Evolutionary conservation across 2,113 vertebrate genomes (phyloP).

Genomic region (Aegotheles bennettii): DNA sequence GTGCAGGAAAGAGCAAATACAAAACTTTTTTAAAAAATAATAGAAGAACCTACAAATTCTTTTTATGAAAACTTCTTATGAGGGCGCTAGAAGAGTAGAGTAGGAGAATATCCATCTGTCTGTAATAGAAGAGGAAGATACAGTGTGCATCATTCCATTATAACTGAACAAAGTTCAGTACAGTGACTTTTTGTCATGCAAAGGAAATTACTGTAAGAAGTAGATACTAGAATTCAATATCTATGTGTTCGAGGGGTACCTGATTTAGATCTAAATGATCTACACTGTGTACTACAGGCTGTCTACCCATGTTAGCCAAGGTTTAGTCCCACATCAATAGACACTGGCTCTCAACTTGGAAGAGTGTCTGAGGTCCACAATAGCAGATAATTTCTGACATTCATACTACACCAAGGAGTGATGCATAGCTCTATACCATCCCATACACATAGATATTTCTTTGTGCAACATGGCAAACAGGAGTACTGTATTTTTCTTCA

Average conservation of each 20-base stretch:
- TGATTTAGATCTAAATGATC: background rate
- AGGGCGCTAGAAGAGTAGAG: background rate
- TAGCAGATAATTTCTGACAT: background rate
- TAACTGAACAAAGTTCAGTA: background rate
- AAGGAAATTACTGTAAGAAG: background rate
- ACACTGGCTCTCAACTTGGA: background rate
- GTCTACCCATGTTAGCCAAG: background rate
- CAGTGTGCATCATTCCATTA: background rate
- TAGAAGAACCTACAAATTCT: background rate
- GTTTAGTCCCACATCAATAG: background rate
- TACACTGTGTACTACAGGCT: background rate
- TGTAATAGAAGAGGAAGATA: background rate
- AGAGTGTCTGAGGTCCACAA: background rate
- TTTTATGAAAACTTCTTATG: background rate
- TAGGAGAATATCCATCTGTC: background rate
- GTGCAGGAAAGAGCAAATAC: background rate
- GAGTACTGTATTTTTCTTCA: background rate
- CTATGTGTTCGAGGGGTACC: background rate
- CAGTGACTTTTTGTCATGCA: background rate
- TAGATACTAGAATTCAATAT: background rate
- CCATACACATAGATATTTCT: background rate
- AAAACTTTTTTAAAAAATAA: background rate
- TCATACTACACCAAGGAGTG: background rate
- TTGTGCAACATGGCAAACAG: rapidly evolving
- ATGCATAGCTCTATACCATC: background rate